A percentile compares a stretch with the other conserved stretches of the same genome.
phyloP scores from a whole-genome alignment of 2,888 invertebrate species.

The Hydraecia micacea region DNA sequence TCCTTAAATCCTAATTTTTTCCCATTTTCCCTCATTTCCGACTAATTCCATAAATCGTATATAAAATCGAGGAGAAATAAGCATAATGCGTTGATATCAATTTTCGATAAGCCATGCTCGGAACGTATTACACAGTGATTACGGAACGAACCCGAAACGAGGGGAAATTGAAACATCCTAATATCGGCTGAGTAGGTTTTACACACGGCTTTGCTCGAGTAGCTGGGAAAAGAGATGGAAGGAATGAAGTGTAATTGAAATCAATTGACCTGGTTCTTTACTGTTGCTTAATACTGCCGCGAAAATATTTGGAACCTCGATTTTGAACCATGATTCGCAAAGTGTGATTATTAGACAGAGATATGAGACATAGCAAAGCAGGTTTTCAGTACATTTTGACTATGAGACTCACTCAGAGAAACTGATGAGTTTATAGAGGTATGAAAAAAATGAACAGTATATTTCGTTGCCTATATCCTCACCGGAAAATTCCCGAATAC shows the following conservation, averaged over 20 bases:
- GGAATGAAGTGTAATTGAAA: slow-evolving; percentile 34
- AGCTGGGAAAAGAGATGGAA: slow-evolving; percentile 8
- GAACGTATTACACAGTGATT: slow-evolving; percentile 58
- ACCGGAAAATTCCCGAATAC: slow-evolving; percentile 10
- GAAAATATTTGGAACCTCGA: background rate
- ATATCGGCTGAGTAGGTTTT: slow-evolving; percentile 54
- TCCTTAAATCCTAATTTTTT: slow-evolving; percentile 10
- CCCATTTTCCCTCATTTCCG: slow-evolving; percentile 21
- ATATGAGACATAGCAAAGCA: background rate
- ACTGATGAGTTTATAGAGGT: background rate
- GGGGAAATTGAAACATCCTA: slow-evolving; percentile 52
- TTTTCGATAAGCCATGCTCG: slow-evolving; percentile 61
- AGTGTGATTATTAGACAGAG: background rate
- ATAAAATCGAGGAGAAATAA: slow-evolving; percentile 55
- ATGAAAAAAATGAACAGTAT: background rate
- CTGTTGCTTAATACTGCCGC: background rate
- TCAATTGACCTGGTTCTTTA: slow-evolving; percentile 23
- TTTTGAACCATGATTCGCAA: background rate
- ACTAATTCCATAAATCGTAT: slow-evolving; percentile 46
- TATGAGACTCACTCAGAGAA: background rate
- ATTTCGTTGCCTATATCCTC: background rate
- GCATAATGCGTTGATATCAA: slow-evolving; percentile 64
- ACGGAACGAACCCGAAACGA: slow-evolving; percentile 43
- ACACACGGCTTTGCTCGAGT: slow-evolving; percentile 48
- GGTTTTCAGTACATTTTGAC: background rate